phyloP scores from a whole-genome alignment of 2,113 vertebrate genomes.

The Miniopterus natalensis region DNA sequence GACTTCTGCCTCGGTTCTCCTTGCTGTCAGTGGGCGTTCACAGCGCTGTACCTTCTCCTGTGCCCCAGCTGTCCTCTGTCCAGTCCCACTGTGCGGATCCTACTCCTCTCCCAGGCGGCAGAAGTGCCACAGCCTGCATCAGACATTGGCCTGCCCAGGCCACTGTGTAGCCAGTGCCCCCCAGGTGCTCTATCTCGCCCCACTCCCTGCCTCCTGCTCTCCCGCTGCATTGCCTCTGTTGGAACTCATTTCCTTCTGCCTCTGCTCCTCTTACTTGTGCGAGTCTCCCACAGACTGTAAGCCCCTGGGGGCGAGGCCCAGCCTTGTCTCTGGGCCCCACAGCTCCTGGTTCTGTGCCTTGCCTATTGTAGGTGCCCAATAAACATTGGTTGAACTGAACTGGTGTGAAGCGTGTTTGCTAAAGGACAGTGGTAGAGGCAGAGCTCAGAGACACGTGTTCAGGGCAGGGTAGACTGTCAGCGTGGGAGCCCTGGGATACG shows the following conservation, averaged over 20 bases:
- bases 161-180: not conserved
- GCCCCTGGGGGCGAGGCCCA: not conserved
- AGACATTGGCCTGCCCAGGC: not conserved
- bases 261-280: not conserved
- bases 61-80: not conserved
- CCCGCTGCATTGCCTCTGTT: not conserved
- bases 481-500: not conserved
- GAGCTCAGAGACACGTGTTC: not conserved
- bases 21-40: not conserved
- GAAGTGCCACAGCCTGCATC: not conserved
- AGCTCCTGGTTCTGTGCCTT: slow-evolving; percentile 13
- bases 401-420: not conserved
- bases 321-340: not conserved
- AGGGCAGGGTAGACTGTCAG: accelerated
- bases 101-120: not conserved
- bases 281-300: not conserved
- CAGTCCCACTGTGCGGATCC: not conserved
- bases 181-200: not conserved
- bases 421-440: not conserved
- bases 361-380: slow-evolving; percentile 45
- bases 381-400: slow-evolving; percentile 61
- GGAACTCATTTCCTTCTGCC: not conserved
- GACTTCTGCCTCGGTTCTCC: not conserved
- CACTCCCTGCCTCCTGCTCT: not conserved
- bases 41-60: accelerated